Conservation (phyloP, 2,888 invertebrate species). For the Fabriciana adippe region DNA sequence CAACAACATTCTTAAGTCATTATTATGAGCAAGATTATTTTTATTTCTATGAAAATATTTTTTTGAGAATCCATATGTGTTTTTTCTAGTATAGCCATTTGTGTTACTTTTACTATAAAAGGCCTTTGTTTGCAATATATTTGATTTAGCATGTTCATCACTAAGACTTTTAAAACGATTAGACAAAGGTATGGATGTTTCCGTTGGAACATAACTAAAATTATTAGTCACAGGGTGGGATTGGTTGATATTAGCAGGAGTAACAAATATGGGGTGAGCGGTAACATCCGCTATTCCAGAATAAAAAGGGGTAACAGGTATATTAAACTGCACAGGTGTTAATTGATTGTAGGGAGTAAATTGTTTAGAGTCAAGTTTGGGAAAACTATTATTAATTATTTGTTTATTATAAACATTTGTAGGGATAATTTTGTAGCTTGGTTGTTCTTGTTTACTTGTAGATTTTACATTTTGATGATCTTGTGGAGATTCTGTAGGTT, state of each 20-base stretch:
- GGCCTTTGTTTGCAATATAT: background rate
- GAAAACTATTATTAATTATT: conserved; percentile 47
- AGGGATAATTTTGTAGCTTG: conserved; percentile 17
- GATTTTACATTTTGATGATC: conserved; percentile 25
- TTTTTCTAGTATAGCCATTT: background rate
- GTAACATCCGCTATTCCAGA: conserved; percentile 24
- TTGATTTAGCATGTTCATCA: background rate
- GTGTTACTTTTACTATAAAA: background rate
- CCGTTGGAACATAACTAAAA: conserved; percentile 19
- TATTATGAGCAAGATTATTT: background rate
- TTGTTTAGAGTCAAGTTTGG: conserved; percentile 34
- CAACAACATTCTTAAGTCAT: conserved; percentile 15
- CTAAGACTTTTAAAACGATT: conserved; percentile 23
- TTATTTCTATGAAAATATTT: conserved; percentile 10
- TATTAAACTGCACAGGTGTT: conserved; percentile 47
- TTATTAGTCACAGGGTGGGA: conserved; percentile 28
- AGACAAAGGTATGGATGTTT: conserved; percentile 25
- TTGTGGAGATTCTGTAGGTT: conserved; percentile 57
- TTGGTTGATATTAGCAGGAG: conserved; percentile 40
- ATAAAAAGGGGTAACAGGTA: conserved; percentile 40
- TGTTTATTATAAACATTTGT: conserved; percentile 47
- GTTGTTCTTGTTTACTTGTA: background rate
- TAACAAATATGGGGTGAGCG: conserved; percentile 23
- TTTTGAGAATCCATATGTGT: conserved; percentile 6
- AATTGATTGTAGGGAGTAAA: conserved; percentile 28